phyloP scores from a whole-genome alignment of 2,113 vertebrate species.

The Chaetorhynchus papuensis region DNA sequence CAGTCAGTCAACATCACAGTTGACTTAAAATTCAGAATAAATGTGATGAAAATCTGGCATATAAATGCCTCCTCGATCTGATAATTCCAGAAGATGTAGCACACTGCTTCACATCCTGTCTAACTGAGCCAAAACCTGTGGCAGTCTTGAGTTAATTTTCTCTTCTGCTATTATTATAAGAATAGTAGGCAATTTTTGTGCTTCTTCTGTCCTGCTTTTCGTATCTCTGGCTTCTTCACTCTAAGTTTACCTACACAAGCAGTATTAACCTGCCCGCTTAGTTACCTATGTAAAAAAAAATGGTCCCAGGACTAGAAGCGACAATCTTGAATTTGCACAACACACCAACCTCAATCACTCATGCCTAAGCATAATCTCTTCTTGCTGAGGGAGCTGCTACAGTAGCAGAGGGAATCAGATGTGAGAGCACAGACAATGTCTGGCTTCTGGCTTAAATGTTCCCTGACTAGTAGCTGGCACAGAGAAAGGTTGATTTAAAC shows the following conservation, averaged over 20 bases:
- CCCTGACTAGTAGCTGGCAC: neutral
- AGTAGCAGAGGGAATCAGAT: neutral
- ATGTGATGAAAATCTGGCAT: neutral
- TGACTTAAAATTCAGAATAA: constrained; percentile 11
- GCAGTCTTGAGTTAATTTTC: neutral
- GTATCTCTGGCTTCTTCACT: neutral
- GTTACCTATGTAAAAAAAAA: neutral
- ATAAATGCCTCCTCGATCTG: neutral
- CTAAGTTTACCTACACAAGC: neutral
- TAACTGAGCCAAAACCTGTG: neutral
- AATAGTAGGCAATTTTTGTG: neutral
- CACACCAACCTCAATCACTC: neutral
- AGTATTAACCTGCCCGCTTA: neutral
- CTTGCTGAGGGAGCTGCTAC: neutral
- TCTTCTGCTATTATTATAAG: neutral
- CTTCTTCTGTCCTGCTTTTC: neutral
- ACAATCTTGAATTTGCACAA: neutral
- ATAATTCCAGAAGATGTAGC: neutral
- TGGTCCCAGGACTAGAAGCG: neutral
- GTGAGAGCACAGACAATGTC: neutral
- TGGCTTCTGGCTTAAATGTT: neutral
- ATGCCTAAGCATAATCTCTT: neutral
- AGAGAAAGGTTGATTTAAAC: neutral
- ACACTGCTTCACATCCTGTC: neutral
- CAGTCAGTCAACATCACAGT: neutral